A percentile compares a stretch with the other conserved stretches of the same genome.
phyloP scores from a whole-genome alignment of 2,113 vertebrate genomes.

The Acrocephalus kingi region DNA sequence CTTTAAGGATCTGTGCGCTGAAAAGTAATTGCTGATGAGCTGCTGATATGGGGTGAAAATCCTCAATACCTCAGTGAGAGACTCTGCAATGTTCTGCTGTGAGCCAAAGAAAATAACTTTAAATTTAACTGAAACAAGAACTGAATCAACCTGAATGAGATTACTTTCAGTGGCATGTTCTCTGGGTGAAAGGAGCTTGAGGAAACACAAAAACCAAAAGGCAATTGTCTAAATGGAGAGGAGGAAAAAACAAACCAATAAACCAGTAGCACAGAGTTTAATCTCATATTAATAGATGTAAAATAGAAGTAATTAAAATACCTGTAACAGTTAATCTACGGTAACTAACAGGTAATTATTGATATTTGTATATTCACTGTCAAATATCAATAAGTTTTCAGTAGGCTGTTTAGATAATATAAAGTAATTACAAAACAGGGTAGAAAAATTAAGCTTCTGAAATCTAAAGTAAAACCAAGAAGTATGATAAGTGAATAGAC shows the following conservation, averaged over 20 bases:
- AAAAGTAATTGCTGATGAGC: constrained; percentile 66
- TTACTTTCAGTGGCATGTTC: constrained; percentile 36
- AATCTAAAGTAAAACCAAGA: not conserved
- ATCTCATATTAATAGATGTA: not conserved
- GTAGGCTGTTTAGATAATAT: not conserved
- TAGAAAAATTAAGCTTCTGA: not conserved
- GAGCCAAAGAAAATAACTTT: constrained; percentile 64
- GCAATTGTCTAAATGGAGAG: not conserved
- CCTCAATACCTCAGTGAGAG: constrained; percentile 37
- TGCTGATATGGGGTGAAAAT: constrained; percentile 58
- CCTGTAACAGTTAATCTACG: not conserved
- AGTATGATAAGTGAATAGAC: not conserved
- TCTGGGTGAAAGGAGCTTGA: constrained; percentile 7
- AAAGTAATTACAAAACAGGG: not conserved
- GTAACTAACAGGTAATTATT: not conserved
- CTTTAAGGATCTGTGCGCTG: constrained; percentile 63
- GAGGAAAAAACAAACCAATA: not conserved
- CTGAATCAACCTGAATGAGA: constrained; percentile 52
- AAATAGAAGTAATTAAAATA: rapidly evolving
- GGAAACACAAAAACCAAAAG: constrained; percentile 6
- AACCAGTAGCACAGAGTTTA: not conserved
- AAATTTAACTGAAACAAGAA: constrained; percentile 53
- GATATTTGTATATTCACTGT: not conserved
- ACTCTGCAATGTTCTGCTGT: constrained; percentile 33
- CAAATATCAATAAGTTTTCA: not conserved